phyloP scores from a whole-genome alignment of 1,140 invertebrate genomes.

The Polypedilum pembai region DNA sequence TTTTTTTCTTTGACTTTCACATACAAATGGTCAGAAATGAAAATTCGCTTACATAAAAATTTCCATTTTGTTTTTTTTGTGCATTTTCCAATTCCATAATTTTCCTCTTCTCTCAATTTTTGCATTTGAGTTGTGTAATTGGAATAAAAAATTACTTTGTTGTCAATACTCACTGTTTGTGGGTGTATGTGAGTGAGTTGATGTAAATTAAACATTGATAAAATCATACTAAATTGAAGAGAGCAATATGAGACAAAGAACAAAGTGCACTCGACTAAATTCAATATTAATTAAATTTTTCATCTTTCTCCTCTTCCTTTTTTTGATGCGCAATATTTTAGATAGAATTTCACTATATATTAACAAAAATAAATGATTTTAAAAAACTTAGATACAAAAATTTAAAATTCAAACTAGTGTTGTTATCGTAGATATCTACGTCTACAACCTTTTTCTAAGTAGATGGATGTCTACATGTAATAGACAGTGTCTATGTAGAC shows the following conservation, averaged over 20 bases:
- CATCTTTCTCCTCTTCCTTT: neutral
- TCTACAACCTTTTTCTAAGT: too few species aligned
- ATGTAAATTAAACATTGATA: constrained; percentile 14
- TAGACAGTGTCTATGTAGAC: too few species aligned
- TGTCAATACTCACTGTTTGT: neutral
- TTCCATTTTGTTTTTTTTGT: neutral
- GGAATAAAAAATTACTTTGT: constrained; percentile 3
- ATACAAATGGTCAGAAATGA: neutral
- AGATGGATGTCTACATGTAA: too few species aligned
- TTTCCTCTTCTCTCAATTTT: neutral
- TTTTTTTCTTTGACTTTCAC: neutral
- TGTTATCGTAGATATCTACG: too few species aligned
- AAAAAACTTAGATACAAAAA: too few species aligned
- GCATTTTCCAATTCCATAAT: neutral
- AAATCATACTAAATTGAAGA: neutral
- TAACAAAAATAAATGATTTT: too few species aligned
- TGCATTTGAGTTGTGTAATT: constrained; percentile 1
- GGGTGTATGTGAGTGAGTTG: neutral
- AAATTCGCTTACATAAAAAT: neutral
- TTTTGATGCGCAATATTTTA: neutral
- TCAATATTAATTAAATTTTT: constrained; percentile 2
- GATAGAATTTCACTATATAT: too few species aligned
- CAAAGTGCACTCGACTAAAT: neutral
- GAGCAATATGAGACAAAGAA: too few species aligned
- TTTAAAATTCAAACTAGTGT: too few species aligned